phyloP scores from a whole-genome alignment of 2,888 invertebrate species.

The Cataglyphis rosenhaueri region DNA sequence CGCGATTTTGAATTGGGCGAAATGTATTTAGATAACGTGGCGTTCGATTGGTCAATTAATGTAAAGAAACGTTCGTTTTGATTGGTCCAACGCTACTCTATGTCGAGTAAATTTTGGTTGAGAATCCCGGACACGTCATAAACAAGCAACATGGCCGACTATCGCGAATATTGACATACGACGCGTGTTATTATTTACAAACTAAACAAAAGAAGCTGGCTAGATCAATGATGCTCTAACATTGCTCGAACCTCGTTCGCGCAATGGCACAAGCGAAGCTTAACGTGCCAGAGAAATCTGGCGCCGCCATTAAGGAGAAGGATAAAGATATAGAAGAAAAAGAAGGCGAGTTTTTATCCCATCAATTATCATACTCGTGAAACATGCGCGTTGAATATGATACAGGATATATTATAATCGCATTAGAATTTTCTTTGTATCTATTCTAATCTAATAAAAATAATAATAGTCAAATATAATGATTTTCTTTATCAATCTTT shows the following conservation, averaged over 20 bases:
- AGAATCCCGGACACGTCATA: constrained; percentile 38
- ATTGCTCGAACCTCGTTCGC: background rate
- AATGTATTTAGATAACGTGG: background rate
- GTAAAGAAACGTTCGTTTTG: background rate
- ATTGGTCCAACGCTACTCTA: background rate
- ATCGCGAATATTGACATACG: constrained; percentile 48
- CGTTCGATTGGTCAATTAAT: background rate
- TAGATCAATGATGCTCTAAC: constrained; percentile 34
- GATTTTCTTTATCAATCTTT: background rate
- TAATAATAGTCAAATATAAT: background rate
- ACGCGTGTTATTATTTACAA: constrained; percentile 55
- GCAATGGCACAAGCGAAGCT: constrained; percentile 78
- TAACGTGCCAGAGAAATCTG: constrained; percentile 66
- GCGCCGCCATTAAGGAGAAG: constrained; percentile 67
- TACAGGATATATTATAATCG: background rate
- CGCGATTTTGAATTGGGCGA: background rate
- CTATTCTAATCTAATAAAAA: background rate
- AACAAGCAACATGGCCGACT: constrained; percentile 66
- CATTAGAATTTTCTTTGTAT: background rate
- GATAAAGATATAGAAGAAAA: constrained; percentile 78
- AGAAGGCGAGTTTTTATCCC: constrained; percentile 71
- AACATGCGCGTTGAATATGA: background rate
- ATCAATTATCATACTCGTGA: background rate
- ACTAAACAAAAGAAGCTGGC: background rate
- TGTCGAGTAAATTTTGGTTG: background rate